Evolutionary conservation across 2,113 vertebrate genomes (phyloP).

Genomic region (Aspidoscelis tigris): DNA sequence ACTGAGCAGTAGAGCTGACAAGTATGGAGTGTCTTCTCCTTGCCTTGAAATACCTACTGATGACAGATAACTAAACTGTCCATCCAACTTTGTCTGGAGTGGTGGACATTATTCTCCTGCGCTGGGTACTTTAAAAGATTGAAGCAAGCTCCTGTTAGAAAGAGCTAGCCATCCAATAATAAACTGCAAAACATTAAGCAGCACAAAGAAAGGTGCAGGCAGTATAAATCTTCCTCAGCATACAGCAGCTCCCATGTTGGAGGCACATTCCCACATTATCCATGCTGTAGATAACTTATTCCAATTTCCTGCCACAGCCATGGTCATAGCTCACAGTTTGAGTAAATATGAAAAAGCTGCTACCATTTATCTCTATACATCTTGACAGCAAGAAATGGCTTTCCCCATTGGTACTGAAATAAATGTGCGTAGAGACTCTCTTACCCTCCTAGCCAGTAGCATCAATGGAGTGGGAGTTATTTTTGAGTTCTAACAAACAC

Average conservation of each 20-base stretch:
- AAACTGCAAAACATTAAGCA: conserved; percentile 47
- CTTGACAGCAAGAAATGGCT: background rate
- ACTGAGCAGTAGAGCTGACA: background rate
- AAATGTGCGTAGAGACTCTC: background rate
- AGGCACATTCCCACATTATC: conserved; percentile 3
- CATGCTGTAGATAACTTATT: background rate
- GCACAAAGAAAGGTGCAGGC: conserved; percentile 7
- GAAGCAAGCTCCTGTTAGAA: conserved; percentile 28
- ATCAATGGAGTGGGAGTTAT: background rate
- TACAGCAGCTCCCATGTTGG: conserved; percentile 14
- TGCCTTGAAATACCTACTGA: background rate
- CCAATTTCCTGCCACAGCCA: background rate
- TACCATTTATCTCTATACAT: background rate
- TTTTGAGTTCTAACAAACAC: background rate
- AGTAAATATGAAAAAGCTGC: rapidly evolving
- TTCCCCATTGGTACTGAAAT: background rate
- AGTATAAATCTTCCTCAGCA: conserved; percentile 23
- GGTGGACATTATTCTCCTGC: background rate
- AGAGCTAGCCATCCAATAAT: conserved; percentile 16
- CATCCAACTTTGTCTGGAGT: background rate
- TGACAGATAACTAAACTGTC: background rate
- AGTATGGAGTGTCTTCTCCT: background rate
- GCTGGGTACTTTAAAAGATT: conserved; percentile 20
- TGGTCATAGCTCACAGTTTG: background rate
- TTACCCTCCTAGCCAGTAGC: background rate